Conservation (phyloP, 1,140 invertebrate genomes). For the Bursaphelenchus mucronatus region DNA sequence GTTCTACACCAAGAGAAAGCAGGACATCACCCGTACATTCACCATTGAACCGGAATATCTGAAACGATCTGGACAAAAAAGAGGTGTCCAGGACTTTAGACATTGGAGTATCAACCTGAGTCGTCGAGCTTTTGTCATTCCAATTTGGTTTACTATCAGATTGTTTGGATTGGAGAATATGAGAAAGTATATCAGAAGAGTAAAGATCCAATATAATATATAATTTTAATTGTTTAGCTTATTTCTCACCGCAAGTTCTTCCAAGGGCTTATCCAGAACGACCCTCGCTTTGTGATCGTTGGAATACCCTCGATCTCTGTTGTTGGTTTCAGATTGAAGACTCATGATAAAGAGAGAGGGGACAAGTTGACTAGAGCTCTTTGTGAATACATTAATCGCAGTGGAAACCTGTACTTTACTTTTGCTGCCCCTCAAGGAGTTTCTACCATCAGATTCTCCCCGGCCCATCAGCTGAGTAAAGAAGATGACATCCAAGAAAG, state of each 20-base stretch:
- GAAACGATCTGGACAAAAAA: background rate
- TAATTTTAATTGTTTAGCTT: background rate
- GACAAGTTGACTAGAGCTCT: constrained; percentile 4
- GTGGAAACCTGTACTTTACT: background rate
- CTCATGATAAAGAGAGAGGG: background rate
- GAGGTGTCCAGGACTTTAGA: constrained; percentile 5
- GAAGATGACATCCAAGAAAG: constrained; percentile 5
- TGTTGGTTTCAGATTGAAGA: constrained; percentile 10
- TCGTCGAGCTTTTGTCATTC: constrained; percentile 7
- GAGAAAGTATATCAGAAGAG: constrained; percentile 8
- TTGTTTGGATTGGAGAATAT: constrained; percentile 10
- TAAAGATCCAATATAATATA: background rate
- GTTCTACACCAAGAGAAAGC: background rate
- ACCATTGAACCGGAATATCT: constrained; percentile 11
- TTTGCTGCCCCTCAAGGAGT: constrained; percentile 2
- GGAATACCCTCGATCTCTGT: constrained; percentile 8
- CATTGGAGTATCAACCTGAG: constrained; percentile 16
- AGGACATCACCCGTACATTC: background rate
- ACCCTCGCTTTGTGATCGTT: constrained; percentile 11
- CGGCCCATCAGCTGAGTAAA: background rate
- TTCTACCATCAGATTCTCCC: constrained; percentile 1
- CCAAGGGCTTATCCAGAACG: background rate
- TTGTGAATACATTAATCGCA: constrained; percentile 17
- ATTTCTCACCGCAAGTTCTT: background rate
- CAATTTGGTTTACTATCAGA: constrained; percentile 10